Percentiles rank a stretch among this genome's conserved stretches.
These are phyloP conservation scores for Deilephila porcellus DNA, from an alignment of 2,888 invertebrate genomes.

Conservation along the genomic window DNA sequence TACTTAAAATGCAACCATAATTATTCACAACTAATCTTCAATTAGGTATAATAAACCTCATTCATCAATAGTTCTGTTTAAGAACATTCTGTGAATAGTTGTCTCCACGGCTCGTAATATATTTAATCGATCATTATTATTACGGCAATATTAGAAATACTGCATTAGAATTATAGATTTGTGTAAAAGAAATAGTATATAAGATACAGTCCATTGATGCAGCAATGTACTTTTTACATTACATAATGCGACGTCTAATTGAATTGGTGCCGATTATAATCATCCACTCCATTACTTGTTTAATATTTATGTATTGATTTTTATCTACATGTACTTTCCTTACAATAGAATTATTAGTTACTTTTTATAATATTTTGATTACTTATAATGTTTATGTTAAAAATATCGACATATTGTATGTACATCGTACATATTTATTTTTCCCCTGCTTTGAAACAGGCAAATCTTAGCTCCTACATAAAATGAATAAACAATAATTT, in stretches of 20 bases:
- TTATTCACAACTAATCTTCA: no score
- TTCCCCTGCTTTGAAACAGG: no score
- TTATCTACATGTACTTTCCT: not conserved
- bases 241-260: slow-evolving; percentile 23
- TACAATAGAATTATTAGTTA: not conserved
- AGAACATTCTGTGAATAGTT: not conserved
- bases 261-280: not conserved
- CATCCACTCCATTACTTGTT: not conserved
- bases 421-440: no score
- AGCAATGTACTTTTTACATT: slow-evolving; percentile 12
- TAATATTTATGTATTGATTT: not conserved
- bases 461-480: no score
- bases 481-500: no score
- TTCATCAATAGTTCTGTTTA: not conserved
- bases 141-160: not conserved
- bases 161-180: not conserved
- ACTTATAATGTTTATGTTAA: not conserved
- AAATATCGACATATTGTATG: no score
- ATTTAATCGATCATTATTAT: not conserved
- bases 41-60: not conserved
- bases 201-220: slow-evolving; percentile 10
- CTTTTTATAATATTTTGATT: no score
- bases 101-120: not conserved
- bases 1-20: no score
- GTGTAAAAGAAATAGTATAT: slow-evolving; percentile 5